Evolutionary conservation across 2,113 vertebrate species (phyloP), one percentile per base, ranked within the genome.

Genomic region (Urocynchramus pylzowi): DNA sequence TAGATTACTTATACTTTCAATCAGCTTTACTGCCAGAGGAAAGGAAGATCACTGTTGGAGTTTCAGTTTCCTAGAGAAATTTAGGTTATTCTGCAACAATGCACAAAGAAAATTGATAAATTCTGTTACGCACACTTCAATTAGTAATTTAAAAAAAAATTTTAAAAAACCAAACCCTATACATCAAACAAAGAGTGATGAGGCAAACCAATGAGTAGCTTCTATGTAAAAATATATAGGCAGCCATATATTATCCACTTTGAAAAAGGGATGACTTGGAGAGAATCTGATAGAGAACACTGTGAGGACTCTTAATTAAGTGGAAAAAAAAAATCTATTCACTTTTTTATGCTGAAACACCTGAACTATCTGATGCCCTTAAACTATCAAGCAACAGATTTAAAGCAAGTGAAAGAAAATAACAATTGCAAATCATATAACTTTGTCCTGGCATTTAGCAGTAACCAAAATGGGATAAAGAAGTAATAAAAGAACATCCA

Each of bases 1-100:
- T 57, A 33, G 61, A 56, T 90, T 90, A 71, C 31, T 64, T 85
- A n/a, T 26, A n/a, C 41, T 76, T 91, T 85, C 88, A 69, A 60
- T 90, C 78, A 65, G 20, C 24, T 76, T 93, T 79, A 56, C 14
- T 83, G 53, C 22, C 47, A 70, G 59, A 54, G 11, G 27, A 80
- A 85, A 73, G 37, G 70, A 59, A 75, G 41, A 49, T 41, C 1
- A 8, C 49, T 71, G 13, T 22, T 79, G 28, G 44, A 93, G 73
- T 76, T 93, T 54, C 70, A 64, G 13, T 31, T 91, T 90, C 53
- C 53, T 60, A 49, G 27, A 87, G 49, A 65, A 76, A 83, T 79
- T 45, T 57, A 61, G n/a, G 31, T 69, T 91, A 68, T 76, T 85
- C 65, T 88, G 28, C n/a, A 80, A 69, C 26, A 60, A 24, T 3